phyloP scores from a whole-genome alignment of 2,797 vertebrate species.

The Phylloscopus collybita region DNA sequence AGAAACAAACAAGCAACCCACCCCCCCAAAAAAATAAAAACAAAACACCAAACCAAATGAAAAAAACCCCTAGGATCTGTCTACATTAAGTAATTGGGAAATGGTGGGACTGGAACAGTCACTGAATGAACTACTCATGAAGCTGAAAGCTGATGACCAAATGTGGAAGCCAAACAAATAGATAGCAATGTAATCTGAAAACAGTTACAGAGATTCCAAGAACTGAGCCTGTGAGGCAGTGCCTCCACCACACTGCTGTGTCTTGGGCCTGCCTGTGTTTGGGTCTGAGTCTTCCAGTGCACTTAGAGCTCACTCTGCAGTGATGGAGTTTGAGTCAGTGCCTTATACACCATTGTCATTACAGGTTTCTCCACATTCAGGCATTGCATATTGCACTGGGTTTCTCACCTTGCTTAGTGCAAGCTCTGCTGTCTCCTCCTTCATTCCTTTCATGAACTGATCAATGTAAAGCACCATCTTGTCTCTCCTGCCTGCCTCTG shows the following conservation, averaged over 20 bases:
- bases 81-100: background rate
- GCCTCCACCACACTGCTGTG: background rate
- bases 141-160: background rate
- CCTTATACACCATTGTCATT: background rate
- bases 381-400: background rate
- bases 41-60: too few relatives aligned
- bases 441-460: background rate
- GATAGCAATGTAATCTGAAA: background rate
- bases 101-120: background rate
- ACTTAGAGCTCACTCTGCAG: background rate
- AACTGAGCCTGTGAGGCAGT: background rate
- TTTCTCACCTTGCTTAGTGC: background rate
- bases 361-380: background rate
- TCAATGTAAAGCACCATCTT: background rate
- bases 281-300: background rate
- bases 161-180: background rate
- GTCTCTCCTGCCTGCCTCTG: background rate
- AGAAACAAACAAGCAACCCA: too few relatives aligned
- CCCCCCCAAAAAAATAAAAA: too few relatives aligned
- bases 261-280: background rate
- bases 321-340: background rate
- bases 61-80: background rate
- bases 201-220: background rate
- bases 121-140: background rate
- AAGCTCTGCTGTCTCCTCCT: background rate